Evolutionary conservation across 2,113 vertebrate genomes (phyloP).

Genomic region (Petaurus breviceps): DNA sequence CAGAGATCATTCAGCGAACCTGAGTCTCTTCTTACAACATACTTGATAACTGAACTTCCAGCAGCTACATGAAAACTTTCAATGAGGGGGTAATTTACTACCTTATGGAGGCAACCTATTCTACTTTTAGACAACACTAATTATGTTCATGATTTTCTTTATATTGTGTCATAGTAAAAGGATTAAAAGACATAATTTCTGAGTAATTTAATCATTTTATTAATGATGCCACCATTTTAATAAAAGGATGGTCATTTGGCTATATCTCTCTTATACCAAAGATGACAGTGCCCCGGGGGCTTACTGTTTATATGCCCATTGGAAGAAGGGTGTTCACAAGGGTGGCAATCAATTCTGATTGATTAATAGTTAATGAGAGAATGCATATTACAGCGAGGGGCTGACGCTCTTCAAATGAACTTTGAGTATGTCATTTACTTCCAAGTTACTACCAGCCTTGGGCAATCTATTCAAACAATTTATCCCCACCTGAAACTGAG

Average conservation of each 20-base stretch:
- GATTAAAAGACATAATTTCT: neutral
- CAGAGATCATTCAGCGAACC: neutral
- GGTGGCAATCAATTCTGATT: neutral
- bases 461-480: too few species aligned
- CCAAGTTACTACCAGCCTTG: neutral
- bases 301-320: neutral
- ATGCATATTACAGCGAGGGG: neutral
- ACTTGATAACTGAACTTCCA: neutral
- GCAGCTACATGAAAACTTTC: neutral
- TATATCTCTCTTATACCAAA: neutral
- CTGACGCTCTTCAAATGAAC: neutral
- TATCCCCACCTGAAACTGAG: too few species aligned
- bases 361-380: too few species aligned
- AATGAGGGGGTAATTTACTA: neutral
- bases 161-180: neutral
- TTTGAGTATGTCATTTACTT: neutral
- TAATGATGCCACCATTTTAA: neutral
- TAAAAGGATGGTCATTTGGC: neutral
- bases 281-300: too few species aligned
- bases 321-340: too few species aligned
- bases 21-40: neutral
- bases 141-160: neutral
- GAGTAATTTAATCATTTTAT: neutral
- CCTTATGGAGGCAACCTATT: neutral
- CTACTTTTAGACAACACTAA: neutral